phyloP scores from a whole-genome alignment of 2,797 vertebrate species.

The Thripadectes ignobilis region DNA sequence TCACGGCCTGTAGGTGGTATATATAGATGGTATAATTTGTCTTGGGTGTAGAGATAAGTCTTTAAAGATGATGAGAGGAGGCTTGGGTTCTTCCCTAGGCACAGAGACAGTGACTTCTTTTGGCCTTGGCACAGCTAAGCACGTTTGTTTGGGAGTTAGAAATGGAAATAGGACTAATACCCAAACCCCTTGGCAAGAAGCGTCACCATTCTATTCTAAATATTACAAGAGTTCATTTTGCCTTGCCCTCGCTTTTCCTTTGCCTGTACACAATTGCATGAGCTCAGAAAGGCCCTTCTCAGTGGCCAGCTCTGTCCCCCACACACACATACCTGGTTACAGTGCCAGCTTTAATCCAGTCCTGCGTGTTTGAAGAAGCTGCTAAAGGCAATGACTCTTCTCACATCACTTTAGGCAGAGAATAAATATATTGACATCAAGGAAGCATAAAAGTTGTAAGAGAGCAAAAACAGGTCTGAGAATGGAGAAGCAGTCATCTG shows the following conservation, averaged over 20 bases:
- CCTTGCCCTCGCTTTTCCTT: not conserved
- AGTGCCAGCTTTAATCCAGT: not conserved
- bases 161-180: not conserved
- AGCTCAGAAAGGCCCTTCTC: not conserved
- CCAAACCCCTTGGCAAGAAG: not conserved
- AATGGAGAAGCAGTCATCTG: not conserved
- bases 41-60: not conserved
- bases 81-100: not conserved
- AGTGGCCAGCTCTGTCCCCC: not conserved
- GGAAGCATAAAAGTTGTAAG: not conserved
- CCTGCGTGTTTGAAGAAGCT: not conserved
- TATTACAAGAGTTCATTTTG: not conserved
- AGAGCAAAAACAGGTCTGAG: not conserved
- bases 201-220: not conserved
- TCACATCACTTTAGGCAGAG: not conserved
- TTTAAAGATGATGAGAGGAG: not conserved
- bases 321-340: not conserved
- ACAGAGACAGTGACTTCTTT: not conserved
- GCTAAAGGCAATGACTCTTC: not conserved
- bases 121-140: not conserved
- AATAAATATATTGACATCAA: not conserved
- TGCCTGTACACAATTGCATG: not conserved
- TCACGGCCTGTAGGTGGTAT: not conserved
- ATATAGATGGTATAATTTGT: not conserved
- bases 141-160: not conserved